Base-by-base conservation (phyloP, 1,140 invertebrate species). In the Megalonaias nervosa region DNA sequence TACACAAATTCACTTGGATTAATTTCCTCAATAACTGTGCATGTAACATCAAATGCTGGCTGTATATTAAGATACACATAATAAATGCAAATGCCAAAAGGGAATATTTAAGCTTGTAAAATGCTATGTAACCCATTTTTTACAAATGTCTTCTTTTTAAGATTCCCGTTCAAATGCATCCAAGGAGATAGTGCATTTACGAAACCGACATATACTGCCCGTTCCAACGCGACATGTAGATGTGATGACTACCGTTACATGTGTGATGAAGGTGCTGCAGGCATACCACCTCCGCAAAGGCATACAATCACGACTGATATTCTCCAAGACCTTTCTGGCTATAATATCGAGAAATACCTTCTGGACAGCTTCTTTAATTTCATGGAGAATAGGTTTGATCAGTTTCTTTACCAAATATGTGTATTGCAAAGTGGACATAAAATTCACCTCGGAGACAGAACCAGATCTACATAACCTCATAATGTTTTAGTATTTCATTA, bases 341-440 rank as follows among this genome's bases (percentile, higher is more conserved):
- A 78, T 56, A 66, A 85, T 61, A 77, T 88, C 13, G 48, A 74
- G 14, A 60, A 81, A 14, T 89, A 86, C 66, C 67, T 89, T 12
- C 76, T 89, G 13, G 71, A 80, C 14, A 88, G 80, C 21, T 86
- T 82, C 66, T 56, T 67, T n/a, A 70, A 86, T 14, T 89, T 85
- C 65, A 80, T 70, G 21, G 79, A 83, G 15, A 83, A 83, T 23
- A 84, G 88, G 86, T 89, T 71, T 26, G 74, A 48, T 48, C 38
- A 48, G 4, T 48, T 48, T 48, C 38, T 48, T 48, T 48, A 48
- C 9, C 6, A 48, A 48, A 48, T 48, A 48, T 48, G 6, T 48
- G 5, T 48, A 11, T 48, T 48, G 38, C 1, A 11, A 48, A 48
- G 0, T 48, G 38, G 38, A 48, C 38, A 48, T 5, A 6, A 48